Evolutionary conservation across 2,888 invertebrate species (phyloP).

Genomic region (Callyntrura guangdongensis): DNA sequence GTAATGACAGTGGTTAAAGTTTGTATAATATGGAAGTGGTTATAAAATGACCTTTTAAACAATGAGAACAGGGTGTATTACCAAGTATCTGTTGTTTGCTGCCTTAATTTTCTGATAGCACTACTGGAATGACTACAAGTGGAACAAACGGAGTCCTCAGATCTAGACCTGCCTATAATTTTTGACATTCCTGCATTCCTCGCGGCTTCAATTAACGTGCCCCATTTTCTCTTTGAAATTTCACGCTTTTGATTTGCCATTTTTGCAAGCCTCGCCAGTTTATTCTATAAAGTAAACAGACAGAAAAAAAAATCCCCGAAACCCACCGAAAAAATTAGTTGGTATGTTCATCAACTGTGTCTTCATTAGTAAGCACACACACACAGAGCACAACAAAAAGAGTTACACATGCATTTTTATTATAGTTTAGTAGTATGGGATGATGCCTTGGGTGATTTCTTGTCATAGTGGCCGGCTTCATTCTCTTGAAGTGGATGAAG

Average conservation of each 20-base stretch:
- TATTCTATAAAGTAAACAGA: slow-evolving; percentile 65
- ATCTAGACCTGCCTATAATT: slow-evolving; percentile 91
- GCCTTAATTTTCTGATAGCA: slow-evolving; percentile 78
- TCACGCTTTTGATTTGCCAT: slow-evolving; percentile 85
- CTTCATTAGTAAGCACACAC: slow-evolving; percentile 52
- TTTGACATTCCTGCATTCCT: slow-evolving; percentile 92
- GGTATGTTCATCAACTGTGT: not conserved
- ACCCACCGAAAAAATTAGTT: slow-evolving; percentile 48
- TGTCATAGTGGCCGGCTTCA: slow-evolving; percentile 84
- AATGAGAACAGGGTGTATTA: slow-evolving; percentile 46
- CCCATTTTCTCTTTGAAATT: slow-evolving; percentile 86
- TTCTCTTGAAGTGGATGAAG: slow-evolving; percentile 83
- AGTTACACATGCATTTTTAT: slow-evolving; percentile 66
- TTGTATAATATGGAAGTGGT: not conserved
- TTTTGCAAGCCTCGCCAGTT: slow-evolving; percentile 85
- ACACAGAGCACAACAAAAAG: slow-evolving; percentile 51
- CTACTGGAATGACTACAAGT: slow-evolving; percentile 85
- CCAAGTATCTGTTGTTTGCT: slow-evolving; percentile 82
- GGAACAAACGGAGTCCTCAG: slow-evolving; percentile 93
- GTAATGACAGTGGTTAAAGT: not conserved
- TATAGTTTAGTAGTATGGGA: slow-evolving; percentile 62
- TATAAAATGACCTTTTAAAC: not conserved
- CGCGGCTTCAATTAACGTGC: slow-evolving; percentile 94
- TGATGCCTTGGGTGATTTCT: slow-evolving; percentile 84
- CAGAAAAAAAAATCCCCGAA: not conserved